Percentiles rank a stretch among this genome's conserved stretches.
phyloP scores from a whole-genome alignment of 2,888 invertebrate genomes.

The Chymomyza caudatula region DNA sequence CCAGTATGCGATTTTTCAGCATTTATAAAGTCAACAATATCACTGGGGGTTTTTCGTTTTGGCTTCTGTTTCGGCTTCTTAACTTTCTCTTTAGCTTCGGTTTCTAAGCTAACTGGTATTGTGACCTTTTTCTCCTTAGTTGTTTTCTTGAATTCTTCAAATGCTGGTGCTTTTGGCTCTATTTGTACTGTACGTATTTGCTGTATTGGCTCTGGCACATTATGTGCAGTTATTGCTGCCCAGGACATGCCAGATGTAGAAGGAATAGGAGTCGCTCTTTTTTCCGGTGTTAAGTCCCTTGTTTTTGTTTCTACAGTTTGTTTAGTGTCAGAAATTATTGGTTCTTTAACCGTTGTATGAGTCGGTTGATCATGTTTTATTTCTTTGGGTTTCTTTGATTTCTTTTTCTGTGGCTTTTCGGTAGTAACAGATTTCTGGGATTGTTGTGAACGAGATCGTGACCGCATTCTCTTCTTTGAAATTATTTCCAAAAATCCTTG shows the following conservation, averaged over 20 bases:
- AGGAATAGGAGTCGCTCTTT: background rate
- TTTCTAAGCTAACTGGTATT: constrained; percentile 46
- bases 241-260: constrained; percentile 62
- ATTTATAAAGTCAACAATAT: constrained; percentile 49
- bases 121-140: constrained; percentile 28
- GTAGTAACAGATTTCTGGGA: constrained; percentile 61
- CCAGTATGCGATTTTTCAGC: constrained; percentile 37
- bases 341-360: background rate
- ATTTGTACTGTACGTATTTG: constrained; percentile 56
- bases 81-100: constrained; percentile 44
- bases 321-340: background rate
- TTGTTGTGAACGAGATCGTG: constrained; percentile 79
- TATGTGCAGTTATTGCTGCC: constrained; percentile 71
- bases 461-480: constrained; percentile 79
- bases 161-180: constrained; percentile 17
- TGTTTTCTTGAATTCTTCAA: constrained; percentile 23
- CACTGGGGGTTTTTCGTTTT: constrained; percentile 41
- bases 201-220: constrained; percentile 70
- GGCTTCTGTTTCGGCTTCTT: constrained; percentile 63
- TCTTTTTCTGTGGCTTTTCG: constrained; percentile 79
- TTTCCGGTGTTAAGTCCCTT: background rate
- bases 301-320: background rate
- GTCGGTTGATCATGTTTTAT: constrained; percentile 1
- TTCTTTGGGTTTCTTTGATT: constrained; percentile 52
- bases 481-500: constrained; percentile 79